Conservation (phyloP, 2,888 invertebrate species). For the Rhorus exstirpatorius region DNA sequence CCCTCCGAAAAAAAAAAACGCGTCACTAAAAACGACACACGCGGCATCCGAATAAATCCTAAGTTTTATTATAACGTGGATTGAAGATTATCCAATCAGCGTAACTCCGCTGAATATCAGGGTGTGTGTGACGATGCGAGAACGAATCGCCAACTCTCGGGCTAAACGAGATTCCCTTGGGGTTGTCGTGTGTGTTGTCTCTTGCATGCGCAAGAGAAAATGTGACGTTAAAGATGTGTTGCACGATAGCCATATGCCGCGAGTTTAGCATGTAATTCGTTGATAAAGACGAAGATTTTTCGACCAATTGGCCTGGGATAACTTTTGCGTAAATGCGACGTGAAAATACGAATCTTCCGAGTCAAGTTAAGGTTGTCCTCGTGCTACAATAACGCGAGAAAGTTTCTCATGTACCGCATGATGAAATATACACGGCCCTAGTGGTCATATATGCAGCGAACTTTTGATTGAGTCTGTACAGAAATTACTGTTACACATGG, state of each 20-base stretch:
- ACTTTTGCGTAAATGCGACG: background rate
- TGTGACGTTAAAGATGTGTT: slow-evolving; percentile 7
- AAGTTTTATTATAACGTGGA: slow-evolving; percentile 42
- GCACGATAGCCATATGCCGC: slow-evolving; percentile 13
- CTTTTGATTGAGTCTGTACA: no score
- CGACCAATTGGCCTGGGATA: background rate
- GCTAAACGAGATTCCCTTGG: slow-evolving; percentile 20
- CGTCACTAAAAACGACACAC: background rate
- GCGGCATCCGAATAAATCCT: slow-evolving; percentile 23
- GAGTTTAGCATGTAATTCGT: slow-evolving; percentile 8
- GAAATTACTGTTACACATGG: no score
- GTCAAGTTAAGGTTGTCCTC: no score
- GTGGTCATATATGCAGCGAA: no score
- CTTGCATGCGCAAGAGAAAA: background rate
- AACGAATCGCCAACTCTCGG: background rate
- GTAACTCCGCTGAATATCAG: slow-evolving; percentile 36
- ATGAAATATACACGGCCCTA: no score
- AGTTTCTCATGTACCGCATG: no score
- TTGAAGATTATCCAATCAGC: slow-evolving; percentile 59
- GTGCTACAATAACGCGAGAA: no score
- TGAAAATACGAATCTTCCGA: no score
- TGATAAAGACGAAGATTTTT: background rate
- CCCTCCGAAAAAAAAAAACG: background rate
- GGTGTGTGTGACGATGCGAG: slow-evolving; percentile 23
- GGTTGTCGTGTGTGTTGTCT: no score